These are phyloP conservation scores for Euphydryas editha DNA, from an alignment of 2,888 invertebrate species.

Conservation along the genomic window DNA sequence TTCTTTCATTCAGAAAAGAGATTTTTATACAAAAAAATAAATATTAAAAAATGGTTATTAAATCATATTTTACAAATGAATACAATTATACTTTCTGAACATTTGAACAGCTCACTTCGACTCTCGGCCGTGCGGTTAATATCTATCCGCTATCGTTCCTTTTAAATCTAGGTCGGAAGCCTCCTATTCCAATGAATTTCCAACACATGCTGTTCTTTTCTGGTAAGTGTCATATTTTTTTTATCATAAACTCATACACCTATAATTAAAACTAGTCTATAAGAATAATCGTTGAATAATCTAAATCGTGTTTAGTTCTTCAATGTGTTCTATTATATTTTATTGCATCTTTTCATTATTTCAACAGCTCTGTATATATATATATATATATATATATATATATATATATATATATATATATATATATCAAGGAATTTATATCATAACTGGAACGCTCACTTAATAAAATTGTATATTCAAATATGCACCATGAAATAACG, in stretches of 20 bases:
- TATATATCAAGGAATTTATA: too few relatives aligned
- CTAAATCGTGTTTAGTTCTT: too few relatives aligned
- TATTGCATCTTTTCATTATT: too few relatives aligned
- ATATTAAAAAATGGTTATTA: background rate
- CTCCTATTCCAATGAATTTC: conserved; percentile 96
- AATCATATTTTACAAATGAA: background rate
- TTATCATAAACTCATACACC: background rate
- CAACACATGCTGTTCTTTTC: conserved; percentile 99
- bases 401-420: too few relatives aligned
- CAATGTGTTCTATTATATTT: too few relatives aligned
- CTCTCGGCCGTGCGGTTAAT: conserved; percentile 95
- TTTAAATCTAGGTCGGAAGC: conserved; percentile 94
- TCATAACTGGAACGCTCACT: too few relatives aligned
- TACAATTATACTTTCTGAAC: conserved; percentile 24
- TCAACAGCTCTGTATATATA: too few relatives aligned
- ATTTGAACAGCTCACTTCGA: conserved; percentile 90
- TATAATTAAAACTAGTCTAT: too few relatives aligned
- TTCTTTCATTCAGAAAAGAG: background rate
- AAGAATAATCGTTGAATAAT: too few relatives aligned
- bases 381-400: too few relatives aligned
- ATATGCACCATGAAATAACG: too few relatives aligned
- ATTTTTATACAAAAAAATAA: background rate
- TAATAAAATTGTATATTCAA: too few relatives aligned
- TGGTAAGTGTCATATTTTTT: conserved; percentile 83
- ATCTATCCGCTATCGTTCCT: conserved; percentile 97